These are phyloP conservation scores for Rhopalosiphum nymphaeae DNA, from an alignment of 2,888 invertebrate genomes.

Conservation along the genomic window DNA sequence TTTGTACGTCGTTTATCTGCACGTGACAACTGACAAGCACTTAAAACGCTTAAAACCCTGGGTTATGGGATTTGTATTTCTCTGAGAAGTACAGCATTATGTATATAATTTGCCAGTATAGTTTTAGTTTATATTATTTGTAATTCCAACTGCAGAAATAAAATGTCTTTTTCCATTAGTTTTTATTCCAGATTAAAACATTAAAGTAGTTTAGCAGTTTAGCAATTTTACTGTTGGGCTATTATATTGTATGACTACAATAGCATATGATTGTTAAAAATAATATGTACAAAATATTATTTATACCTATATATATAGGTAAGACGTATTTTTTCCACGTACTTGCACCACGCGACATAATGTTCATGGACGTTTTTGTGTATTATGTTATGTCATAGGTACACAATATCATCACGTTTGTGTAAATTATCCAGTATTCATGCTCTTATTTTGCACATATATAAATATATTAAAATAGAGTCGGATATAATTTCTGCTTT, in stretches of 20 bases:
- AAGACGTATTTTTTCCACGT: not conserved
- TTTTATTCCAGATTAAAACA: not conserved
- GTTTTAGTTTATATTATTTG: not conserved
- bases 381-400: not conserved
- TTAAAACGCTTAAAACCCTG: not conserved
- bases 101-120: not conserved
- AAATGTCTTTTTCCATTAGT: not conserved
- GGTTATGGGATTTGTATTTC: not conserved
- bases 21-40: constrained; percentile 6
- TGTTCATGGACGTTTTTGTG: not conserved
- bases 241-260: not conserved
- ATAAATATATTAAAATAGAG: not conserved
- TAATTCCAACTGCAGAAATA: not conserved
- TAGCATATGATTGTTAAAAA: not conserved
- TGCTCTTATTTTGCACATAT: not conserved
- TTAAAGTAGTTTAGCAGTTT: not conserved
- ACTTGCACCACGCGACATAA: not conserved
- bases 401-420: not conserved
- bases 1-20: constrained; percentile 5
- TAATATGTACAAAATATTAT: not conserved
- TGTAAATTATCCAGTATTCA: not conserved
- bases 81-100: not conserved
- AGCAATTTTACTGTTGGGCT: not conserved
- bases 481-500: not conserved
- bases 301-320: not conserved